A percentile compares a stretch with the other conserved stretches of the same genome.
Conservation (phyloP, 2,888 invertebrate genomes). For the Amphipoea lucens region DNA sequence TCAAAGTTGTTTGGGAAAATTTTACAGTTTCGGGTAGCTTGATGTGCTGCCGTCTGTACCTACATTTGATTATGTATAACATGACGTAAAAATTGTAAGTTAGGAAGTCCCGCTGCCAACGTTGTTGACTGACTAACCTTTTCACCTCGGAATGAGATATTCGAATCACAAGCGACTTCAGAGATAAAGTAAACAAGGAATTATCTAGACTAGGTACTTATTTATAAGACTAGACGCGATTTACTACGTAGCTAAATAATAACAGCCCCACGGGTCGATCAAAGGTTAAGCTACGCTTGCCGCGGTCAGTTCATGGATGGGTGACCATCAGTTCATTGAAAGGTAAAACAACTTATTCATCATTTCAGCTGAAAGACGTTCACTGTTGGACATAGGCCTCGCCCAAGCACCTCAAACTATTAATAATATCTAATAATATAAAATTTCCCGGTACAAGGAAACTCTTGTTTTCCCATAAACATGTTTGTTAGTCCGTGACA, state of each 20-base stretch:
- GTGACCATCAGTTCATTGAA: neutral
- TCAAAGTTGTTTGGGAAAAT: too few relatives aligned
- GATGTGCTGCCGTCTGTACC: neutral
- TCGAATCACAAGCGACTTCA: neutral
- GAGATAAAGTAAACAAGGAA: neutral
- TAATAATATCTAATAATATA: neutral
- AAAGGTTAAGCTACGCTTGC: neutral
- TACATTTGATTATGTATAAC: neutral
- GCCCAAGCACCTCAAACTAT: too few relatives aligned
- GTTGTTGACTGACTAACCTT: neutral
- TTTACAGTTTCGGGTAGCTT: too few relatives aligned
- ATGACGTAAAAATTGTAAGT: neutral
- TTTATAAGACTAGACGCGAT: neutral
- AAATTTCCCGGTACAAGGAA: slow-evolving; percentile 53
- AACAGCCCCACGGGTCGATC: neutral
- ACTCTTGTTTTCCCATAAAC: slow-evolving; percentile 36
- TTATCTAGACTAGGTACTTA: neutral
- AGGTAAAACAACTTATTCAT: neutral
- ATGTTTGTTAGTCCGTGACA: slow-evolving; percentile 72
- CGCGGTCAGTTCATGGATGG: neutral
- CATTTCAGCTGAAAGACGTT: too few relatives aligned
- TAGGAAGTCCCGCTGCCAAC: slow-evolving; percentile 10
- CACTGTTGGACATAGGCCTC: too few relatives aligned
- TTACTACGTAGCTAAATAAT: neutral
- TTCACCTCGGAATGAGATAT: neutral